Evolutionary conservation across 2,113 vertebrate genomes (phyloP), one percentile per base, ranked within the genome.

Genomic region (Cochlearius cochlearius): DNA sequence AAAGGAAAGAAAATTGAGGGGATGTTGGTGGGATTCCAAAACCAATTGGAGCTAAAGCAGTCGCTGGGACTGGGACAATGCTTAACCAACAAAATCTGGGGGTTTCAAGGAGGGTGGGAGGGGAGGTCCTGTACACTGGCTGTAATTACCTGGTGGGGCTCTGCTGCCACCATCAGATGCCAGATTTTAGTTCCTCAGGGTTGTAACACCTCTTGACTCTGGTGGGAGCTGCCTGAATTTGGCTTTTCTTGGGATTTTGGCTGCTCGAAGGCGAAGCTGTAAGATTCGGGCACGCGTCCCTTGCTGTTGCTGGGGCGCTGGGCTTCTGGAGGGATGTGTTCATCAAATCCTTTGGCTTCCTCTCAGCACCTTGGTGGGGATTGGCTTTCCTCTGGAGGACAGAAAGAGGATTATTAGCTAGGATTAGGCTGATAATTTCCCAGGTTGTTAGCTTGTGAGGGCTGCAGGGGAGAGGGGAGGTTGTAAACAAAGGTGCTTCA

Each of bases 101-200:
- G 19, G 15, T 85, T 16, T 38, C 43, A 9, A 34, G 50, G 11
- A 8, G 15, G 5, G 1, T 49, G 39, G 49, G 13, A 69, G 12
- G 14, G 27, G 38, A 39, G 5, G 5, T 62, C 18, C 71, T 19
- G 56, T 19, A 19, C 1, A 0, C 14, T 55, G 66, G 17, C 17
- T 45, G 59, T 30, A 29, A 11, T 90, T 50, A 5, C 14, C 39
- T 64, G n/a, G 4, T 23, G 20, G 5, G 30, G 29, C 59, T 88
- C 53, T 1, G 1, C 36, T 77, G 38, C 47, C 21, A 30, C 49
- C 53, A 10, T 12, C 56, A 50, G 50, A 17, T 78, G 7, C 36
- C 11, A 26, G 15, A 21, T 69, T 56, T 7, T 4, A 0, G 6
- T 58, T 66, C 56, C 29, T 50, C 36, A 5, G 1, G 19, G 55